Percentiles rank a stretch among this genome's conserved stretches.
These are phyloP conservation scores for Xyrauchen texanus DNA, from an alignment of 2,113 vertebrate genomes.

Conservation along the genomic window DNA sequence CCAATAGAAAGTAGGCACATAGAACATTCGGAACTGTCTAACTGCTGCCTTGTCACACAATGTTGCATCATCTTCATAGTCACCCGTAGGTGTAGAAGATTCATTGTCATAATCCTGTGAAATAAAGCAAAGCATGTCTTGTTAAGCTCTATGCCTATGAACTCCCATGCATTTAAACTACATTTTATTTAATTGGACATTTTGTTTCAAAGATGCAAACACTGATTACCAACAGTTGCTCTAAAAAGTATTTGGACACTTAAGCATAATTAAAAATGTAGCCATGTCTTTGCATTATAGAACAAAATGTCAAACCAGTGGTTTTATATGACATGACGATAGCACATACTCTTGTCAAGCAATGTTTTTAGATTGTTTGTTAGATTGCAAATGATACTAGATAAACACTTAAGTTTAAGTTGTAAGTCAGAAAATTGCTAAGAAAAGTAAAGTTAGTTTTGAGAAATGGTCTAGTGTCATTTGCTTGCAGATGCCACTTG, in stretches of 20 bases:
- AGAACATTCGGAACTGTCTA: conserved; percentile 69
- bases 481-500: too few species aligned
- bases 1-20: conserved; percentile 80
- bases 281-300: too few species aligned
- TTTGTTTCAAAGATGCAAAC: neutral
- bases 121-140: conserved; percentile 2
- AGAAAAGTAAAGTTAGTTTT: neutral
- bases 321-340: too few species aligned
- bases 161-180: neutral
- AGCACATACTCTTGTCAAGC: too few species aligned
- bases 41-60: conserved; percentile 70
- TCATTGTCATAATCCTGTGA: conserved; percentile 34
- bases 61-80: conserved; percentile 31
- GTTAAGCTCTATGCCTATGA: neutral
- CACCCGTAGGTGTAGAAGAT: conserved; percentile 5
- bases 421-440: too few species aligned
- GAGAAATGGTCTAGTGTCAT: neutral
- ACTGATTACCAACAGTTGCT: neutral
- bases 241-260: too few species aligned
- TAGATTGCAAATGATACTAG: too few species aligned
- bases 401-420: too few species aligned
- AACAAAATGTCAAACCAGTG: too few species aligned
- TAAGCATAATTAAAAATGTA: too few species aligned
- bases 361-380: too few species aligned
- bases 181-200: neutral